These are phyloP conservation scores for Anguilla pacifica DNA, from an alignment of 2,797 vertebrate species.

Conservation along the genomic window DNA sequence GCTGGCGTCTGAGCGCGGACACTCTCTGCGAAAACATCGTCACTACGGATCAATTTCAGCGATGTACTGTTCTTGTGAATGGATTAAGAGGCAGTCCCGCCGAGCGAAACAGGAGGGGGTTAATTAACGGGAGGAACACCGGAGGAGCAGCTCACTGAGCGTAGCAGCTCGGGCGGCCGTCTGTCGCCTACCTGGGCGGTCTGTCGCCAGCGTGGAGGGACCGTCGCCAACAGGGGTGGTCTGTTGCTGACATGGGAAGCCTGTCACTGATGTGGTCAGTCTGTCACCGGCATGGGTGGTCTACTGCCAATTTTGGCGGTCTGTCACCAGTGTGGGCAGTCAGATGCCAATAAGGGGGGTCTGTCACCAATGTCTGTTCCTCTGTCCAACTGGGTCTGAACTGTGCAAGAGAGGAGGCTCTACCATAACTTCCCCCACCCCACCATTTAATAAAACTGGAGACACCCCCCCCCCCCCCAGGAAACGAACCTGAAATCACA, in stretches of 20 bases:
- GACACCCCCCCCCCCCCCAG: too few species aligned
- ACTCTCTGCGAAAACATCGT: background rate
- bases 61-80: background rate
- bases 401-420: background rate
- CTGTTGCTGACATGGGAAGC: too few species aligned
- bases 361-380: too few species aligned
- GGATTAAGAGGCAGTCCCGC: background rate
- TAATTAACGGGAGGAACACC: background rate
- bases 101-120: background rate
- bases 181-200: too few species aligned
- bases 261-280: too few species aligned
- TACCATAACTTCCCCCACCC: background rate
- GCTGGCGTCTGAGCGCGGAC: background rate
- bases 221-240: too few species aligned
- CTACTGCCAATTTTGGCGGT: too few species aligned
- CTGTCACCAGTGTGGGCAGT: too few species aligned
- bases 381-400: background rate
- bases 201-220: too few species aligned
- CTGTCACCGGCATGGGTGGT: too few species aligned
- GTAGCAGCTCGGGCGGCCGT: too few species aligned
- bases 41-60: background rate
- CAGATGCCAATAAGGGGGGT: too few species aligned
- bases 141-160: background rate
- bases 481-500: background rate
- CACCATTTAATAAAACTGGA: background rate